Evolutionary conservation across 2,797 vertebrate genomes (phyloP).

Genomic region (Macroramphosus scolopax): DNA sequence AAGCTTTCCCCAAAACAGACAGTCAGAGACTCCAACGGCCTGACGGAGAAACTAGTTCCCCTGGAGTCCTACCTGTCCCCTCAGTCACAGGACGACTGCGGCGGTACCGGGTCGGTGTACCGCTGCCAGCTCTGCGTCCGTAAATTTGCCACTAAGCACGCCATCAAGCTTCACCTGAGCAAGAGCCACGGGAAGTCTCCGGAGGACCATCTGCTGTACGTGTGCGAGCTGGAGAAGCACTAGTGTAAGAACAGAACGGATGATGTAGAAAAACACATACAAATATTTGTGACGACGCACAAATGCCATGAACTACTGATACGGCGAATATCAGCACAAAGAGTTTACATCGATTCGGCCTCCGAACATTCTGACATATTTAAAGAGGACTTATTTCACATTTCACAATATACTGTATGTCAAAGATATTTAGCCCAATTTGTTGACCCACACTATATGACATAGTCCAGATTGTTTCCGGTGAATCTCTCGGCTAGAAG

Average conservation of each 20-base stretch:
- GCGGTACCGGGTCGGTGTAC: constrained; percentile 82
- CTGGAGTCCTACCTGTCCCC: constrained; percentile 74
- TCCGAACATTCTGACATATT: constrained; percentile 66
- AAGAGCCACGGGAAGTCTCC: constrained; percentile 96
- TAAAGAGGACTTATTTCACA: constrained; percentile 76
- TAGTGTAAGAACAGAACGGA: constrained; percentile 69
- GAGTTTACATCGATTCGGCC: constrained; percentile 70
- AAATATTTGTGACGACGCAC: constrained; percentile 69
- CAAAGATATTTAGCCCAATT: constrained; percentile 20
- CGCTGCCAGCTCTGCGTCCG: constrained; percentile 89
- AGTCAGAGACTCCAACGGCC: constrained; percentile 86
- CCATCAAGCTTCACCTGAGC: constrained; percentile 96
- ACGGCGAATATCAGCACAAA: constrained; percentile 82
- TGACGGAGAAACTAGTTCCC: constrained; percentile 82
- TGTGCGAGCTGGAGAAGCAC: constrained; percentile 91
- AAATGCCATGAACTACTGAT: constrained; percentile 88
- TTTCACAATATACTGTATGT: constrained; percentile 51
- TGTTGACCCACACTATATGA: neutral
- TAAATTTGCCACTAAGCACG: constrained; percentile 94
- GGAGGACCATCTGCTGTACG: constrained; percentile 93
- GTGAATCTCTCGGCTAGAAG: constrained; percentile 40
- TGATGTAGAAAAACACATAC: constrained; percentile 60
- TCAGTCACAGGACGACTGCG: constrained; percentile 85
- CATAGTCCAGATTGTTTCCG: too few relatives aligned
- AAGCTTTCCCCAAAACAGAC: constrained; percentile 92